Conservation (phyloP, 37 sponge, comb jelly and placozoan genomes). For the Eunapius fragilis region DNA sequence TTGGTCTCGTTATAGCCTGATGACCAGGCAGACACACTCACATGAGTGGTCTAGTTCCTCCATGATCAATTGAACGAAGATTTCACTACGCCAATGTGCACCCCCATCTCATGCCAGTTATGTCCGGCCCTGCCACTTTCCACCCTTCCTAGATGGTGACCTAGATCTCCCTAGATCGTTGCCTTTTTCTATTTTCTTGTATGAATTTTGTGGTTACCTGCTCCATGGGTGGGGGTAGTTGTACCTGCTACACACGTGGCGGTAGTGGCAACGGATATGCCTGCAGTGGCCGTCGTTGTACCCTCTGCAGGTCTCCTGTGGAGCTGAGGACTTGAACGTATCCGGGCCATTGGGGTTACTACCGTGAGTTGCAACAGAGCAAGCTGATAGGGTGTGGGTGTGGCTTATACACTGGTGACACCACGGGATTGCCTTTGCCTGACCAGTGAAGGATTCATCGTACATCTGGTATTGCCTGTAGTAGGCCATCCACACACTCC, state of each 20-base stretch:
- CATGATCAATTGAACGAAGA: not conserved
- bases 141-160: not conserved
- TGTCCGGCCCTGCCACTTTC: not conserved
- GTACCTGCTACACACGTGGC: not conserved
- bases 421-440: not conserved
- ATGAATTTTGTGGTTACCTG: not conserved
- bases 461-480: not conserved
- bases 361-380: not conserved
- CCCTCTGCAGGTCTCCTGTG: constrained; percentile 11
- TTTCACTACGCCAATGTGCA: not conserved
- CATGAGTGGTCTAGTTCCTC: too few species aligned
- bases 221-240: not conserved
- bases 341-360: not conserved
- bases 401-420: constrained; percentile 1
- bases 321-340: not conserved
- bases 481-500: constrained; percentile 9
- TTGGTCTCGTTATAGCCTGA: too few species aligned
- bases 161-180: not conserved
- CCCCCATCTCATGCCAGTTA: not conserved
- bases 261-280: constrained; percentile 8
- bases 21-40: too few species aligned
- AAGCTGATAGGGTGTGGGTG: not conserved
- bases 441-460: constrained; percentile 8
- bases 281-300: constrained; percentile 24
- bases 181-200: not conserved